Evolutionary conservation across 2,888 invertebrate species (phyloP).

Genomic region (Calameuta filiformis): DNA sequence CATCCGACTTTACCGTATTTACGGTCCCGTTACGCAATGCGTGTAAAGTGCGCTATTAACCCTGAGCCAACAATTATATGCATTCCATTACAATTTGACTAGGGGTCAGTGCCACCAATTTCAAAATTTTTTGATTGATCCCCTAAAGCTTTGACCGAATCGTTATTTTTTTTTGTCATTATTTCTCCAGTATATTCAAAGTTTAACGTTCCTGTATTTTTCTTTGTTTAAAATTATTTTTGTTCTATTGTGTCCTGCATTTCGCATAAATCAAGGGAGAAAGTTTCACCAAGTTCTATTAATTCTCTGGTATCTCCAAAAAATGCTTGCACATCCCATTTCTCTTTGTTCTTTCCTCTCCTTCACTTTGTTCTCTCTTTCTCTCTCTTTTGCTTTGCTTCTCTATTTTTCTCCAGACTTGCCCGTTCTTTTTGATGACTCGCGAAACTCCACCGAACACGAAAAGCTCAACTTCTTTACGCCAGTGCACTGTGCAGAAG

Average conservation of each 20-base stretch:
- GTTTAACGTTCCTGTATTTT: neutral
- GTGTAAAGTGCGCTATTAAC: neutral
- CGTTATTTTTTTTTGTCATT: neutral
- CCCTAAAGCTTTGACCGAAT: neutral
- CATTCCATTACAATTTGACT: neutral
- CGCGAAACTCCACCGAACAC: conserved; percentile 15
- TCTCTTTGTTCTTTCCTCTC: neutral
- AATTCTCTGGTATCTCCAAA: neutral
- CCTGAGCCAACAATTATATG: neutral
- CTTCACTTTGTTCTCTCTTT: neutral
- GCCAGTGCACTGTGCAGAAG: neutral
- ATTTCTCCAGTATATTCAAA: neutral
- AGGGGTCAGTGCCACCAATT: neutral
- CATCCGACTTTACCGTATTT: conserved; percentile 18
- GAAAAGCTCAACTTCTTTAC: conserved; percentile 6
- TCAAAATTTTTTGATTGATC: neutral
- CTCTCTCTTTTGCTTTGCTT: neutral
- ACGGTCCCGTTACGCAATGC: conserved; percentile 1
- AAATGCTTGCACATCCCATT: neutral
- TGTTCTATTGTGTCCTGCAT: neutral
- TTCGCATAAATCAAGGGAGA: neutral
- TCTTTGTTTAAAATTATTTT: neutral
- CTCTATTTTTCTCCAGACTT: neutral
- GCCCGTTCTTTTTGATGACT: neutral
- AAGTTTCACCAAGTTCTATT: neutral